Conservation (phyloP, 64 coral and sea anemone genomes). For the Stichodactyla helianthus region DNA sequence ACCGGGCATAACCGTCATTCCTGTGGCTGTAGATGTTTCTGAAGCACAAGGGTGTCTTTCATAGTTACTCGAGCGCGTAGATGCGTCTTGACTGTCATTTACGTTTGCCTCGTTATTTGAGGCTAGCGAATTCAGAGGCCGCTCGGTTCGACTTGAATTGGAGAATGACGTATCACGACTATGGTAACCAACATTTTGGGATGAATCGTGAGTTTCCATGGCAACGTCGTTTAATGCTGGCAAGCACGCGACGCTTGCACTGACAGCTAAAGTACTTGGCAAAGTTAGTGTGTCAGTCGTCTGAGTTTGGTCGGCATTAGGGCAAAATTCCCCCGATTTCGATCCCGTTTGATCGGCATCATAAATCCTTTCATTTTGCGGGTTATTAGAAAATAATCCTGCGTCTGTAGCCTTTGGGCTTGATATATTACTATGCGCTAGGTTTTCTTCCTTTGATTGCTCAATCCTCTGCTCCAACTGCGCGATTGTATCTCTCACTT, state of each 20-base stretch:
- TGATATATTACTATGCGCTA: not conserved
- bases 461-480: not conserved
- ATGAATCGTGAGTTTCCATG: not conserved
- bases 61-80: not conserved
- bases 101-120: not conserved
- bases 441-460: not conserved
- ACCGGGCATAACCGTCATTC: slow-evolving; percentile 31
- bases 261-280: not conserved
- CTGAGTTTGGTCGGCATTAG: not conserved
- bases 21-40: not conserved
- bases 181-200: slow-evolving; percentile 3
- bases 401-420: not conserved
- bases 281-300: not conserved
- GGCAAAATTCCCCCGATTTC: not conserved
- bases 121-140: not conserved
- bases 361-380: not conserved
- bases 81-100: not conserved
- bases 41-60: not conserved
- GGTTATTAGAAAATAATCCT: not conserved
- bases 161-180: not conserved
- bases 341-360: not conserved
- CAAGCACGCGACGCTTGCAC: not conserved
- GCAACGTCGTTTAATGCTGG: not conserved
- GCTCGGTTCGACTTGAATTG: not conserved
- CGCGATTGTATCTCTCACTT: not conserved